Base-by-base conservation (phyloP, 1,140 invertebrate species). In the Euschistus heros region DNA sequence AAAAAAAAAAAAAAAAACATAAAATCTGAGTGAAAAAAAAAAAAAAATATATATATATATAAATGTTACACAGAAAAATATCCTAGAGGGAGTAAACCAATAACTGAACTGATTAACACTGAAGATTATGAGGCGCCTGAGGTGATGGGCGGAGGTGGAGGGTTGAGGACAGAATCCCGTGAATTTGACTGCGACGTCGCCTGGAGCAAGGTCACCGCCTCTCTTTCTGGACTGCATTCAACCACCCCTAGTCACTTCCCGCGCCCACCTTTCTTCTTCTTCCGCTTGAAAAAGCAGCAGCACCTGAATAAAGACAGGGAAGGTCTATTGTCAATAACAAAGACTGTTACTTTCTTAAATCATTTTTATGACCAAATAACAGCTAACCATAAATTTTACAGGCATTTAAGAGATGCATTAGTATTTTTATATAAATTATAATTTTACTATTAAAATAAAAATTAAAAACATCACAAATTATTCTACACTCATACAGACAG, bases 281-380 rank as follows among this genome's bases (percentile, higher is more conserved):
- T 92, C 76, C 91, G 84, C 78, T 92, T 92, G 84, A 94, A 94
- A 85, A 94, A 94, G 79, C 91, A 94, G 81, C 92, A 95, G 81
- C 91, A 93, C 83, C 92, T 94, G 84, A 68, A 62, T 22, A 52
- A 59, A 22, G 22, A 55, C 22, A 54, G 24, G 4, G 54, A 2
- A 20, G 20, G 18, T 24, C 54, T 57, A 24, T 57, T 15, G 24
- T 57, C 24, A 57, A 57, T 57, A 57, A 57, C 54, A 57, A 24
- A 57, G 14, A 57, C 54, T 26, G 54, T 57, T 24, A 26, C 33
- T 37, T 37, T 37, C 13, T 37, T 37, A 37, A 37, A 10, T 37
- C 33, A 37, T 10, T 37, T 37, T 37, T 10, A 37, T 37, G 33
- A 6, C 33, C 33, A 37, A 37, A 37, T 10, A 37, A 37, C 13